phyloP scores from a whole-genome alignment of 2,113 vertebrate species.

The Salvelinus namaycush region DNA sequence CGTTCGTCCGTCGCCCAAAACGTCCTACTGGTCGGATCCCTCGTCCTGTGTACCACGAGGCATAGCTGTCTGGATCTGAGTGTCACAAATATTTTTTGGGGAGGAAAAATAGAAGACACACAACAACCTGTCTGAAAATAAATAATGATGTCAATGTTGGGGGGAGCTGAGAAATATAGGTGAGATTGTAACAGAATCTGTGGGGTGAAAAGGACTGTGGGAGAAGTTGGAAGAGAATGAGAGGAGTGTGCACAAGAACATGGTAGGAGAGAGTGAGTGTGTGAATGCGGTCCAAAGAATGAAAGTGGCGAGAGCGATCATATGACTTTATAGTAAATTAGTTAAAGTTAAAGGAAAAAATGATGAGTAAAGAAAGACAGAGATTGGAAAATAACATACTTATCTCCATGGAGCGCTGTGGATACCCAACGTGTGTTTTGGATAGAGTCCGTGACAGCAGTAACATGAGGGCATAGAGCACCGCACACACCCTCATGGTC shows the following conservation, averaged over 20 bases:
- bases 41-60: conserved; percentile 80
- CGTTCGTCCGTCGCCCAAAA: conserved; percentile 67
- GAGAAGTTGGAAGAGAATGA: too few relatives aligned
- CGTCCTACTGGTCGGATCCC: conserved; percentile 82
- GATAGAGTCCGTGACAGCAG: conserved; percentile 61
- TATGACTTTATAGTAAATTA: too few relatives aligned
- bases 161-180: too few relatives aligned
- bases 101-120: not conserved
- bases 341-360: not conserved
- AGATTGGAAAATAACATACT: conserved; percentile 54
- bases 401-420: conserved; percentile 61
- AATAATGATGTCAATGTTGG: too few relatives aligned
- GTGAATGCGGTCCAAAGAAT: too few relatives aligned
- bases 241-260: too few relatives aligned
- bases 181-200: too few relatives aligned
- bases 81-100: not conserved
- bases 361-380: not conserved
- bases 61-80: conserved; percentile 78
- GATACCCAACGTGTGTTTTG: conserved; percentile 24
- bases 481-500: conserved; percentile 30
- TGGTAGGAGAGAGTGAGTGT: too few relatives aligned
- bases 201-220: too few relatives aligned
- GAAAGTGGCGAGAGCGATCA: too few relatives aligned
- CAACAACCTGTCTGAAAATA: not conserved
- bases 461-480: conserved; percentile 69